Evolutionary conservation across 2,888 invertebrate species (phyloP).

Genomic region (Opisthograptis luteolata): DNA sequence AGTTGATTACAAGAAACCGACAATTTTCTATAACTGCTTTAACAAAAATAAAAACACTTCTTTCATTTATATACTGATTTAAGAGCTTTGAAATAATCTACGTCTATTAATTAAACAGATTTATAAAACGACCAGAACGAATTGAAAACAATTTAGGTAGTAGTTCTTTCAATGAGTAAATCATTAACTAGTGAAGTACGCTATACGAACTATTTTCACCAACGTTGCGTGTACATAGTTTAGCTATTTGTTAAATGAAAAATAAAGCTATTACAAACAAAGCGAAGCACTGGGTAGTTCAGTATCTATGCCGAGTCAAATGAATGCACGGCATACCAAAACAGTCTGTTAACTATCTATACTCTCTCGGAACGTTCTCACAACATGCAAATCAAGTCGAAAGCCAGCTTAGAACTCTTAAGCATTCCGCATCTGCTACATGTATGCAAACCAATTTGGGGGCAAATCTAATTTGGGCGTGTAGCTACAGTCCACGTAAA

Average conservation of each 20-base stretch:
- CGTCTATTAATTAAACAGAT: background rate
- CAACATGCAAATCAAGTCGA: constrained; percentile 39
- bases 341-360: constrained; percentile 26
- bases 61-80: constrained; percentile 11
- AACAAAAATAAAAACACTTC: constrained; percentile 38
- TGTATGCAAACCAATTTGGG: constrained; percentile 67
- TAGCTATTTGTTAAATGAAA: background rate
- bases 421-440: constrained; percentile 47
- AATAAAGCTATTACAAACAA: constrained; percentile 4
- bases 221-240: background rate
- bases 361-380: constrained; percentile 30
- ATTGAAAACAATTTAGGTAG: too few relatives aligned
- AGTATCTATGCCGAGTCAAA: constrained; percentile 12
- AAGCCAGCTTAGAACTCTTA: constrained; percentile 41
- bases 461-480: constrained; percentile 70
- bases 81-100: constrained; percentile 6
- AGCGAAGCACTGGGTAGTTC: background rate
- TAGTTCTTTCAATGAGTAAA: too few relatives aligned
- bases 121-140: background rate
- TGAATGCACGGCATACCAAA: constrained; percentile 25
- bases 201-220: too few relatives aligned
- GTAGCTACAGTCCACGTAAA: constrained; percentile 64
- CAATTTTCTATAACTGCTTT: constrained; percentile 31
- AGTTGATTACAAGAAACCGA: constrained; percentile 45
- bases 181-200: too few relatives aligned